Percentiles rank a stretch among this genome's conserved stretches.
phyloP scores from a whole-genome alignment of 2,888 invertebrate species.

The Trissolcus japonicus region DNA sequence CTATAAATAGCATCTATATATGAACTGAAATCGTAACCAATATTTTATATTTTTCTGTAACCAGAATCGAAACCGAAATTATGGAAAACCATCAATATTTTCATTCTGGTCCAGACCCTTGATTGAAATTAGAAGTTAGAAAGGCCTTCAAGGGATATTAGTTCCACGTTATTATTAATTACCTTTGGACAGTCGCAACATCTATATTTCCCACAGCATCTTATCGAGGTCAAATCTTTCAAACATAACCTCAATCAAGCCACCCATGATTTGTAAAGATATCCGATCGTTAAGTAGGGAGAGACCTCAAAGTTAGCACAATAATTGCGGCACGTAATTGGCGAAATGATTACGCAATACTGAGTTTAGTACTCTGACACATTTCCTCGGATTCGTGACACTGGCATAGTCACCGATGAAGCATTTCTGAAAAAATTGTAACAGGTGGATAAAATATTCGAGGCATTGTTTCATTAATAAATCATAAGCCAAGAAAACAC shows the following conservation, averaged over 20 bases:
- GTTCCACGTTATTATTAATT: constrained; percentile 34
- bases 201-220: constrained; percentile 27
- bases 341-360: constrained; percentile 9
- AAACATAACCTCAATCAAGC: constrained; percentile 26
- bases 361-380: constrained; percentile 2
- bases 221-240: constrained; percentile 33
- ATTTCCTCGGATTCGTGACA: neutral
- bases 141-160: constrained; percentile 7
- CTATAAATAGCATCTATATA: neutral
- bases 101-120: neutral
- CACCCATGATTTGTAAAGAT: constrained; percentile 9
- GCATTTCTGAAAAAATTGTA: neutral
- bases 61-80: no score
- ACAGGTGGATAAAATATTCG: constrained; percentile 3
- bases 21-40: neutral
- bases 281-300: neutral
- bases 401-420: neutral
- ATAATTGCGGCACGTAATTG: constrained; percentile 24
- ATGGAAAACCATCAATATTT: no score
- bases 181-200: constrained; percentile 17
- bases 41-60: neutral
- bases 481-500: constrained; percentile 12
- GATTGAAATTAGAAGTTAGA: constrained; percentile 16
- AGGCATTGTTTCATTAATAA: neutral
- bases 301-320: constrained; percentile 9